Conservation (phyloP, 2,888 invertebrate genomes). For the Pristionchus maxplancki region DNA sequence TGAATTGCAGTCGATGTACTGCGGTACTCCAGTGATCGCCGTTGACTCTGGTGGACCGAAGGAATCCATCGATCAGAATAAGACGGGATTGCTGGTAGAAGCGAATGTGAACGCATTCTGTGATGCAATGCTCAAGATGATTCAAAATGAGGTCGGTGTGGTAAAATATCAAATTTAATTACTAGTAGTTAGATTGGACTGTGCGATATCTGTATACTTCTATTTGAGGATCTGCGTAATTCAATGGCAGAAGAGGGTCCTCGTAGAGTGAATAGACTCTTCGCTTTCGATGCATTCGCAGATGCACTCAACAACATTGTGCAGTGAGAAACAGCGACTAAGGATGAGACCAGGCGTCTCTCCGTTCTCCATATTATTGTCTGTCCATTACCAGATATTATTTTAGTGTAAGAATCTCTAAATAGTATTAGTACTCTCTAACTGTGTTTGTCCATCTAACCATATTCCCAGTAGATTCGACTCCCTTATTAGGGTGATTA, state of each 20-base stretch:
- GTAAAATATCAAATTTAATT: too few species aligned
- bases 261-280: constrained; percentile 62
- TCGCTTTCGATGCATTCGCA: constrained; percentile 69
- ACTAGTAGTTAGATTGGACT: background rate
- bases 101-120: constrained; percentile 51
- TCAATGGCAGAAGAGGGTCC: constrained; percentile 57
- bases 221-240: background rate
- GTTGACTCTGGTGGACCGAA: constrained; percentile 95
- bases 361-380: background rate
- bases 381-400: background rate
- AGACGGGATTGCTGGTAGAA: constrained; percentile 79
- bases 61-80: constrained; percentile 86
- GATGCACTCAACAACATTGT: constrained; percentile 42
- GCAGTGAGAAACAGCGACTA: background rate
- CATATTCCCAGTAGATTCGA: background rate
- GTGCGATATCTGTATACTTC: background rate
- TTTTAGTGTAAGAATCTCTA: background rate
- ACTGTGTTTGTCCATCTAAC: background rate
- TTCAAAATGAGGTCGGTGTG: constrained; percentile 32
- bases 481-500: background rate
- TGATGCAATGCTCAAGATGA: constrained; percentile 41
- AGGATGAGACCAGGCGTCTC: background rate
- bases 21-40: constrained; percentile 93
- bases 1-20: constrained; percentile 87
- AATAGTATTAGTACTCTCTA: background rate